These are phyloP conservation scores for Hemicrepidius hirtus DNA, from an alignment of 2,888 invertebrate species.

Conservation along the genomic window DNA sequence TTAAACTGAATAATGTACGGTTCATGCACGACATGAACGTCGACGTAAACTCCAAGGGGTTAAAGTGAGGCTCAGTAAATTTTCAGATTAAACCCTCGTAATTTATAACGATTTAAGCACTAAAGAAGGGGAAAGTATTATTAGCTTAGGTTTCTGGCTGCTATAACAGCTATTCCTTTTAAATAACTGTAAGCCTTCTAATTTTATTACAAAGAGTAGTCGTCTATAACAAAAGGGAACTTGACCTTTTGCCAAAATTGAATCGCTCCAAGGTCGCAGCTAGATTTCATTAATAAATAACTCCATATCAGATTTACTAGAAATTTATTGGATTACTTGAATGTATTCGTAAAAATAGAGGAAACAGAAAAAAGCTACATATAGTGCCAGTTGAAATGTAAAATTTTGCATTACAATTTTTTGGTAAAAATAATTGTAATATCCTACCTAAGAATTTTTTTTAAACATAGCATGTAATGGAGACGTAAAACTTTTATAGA, in stretches of 20 bases:
- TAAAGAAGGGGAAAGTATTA: slow-evolving; percentile 12
- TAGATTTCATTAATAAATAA: background rate
- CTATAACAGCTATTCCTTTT: background rate
- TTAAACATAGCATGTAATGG: too few species aligned
- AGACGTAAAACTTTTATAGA: too few species aligned
- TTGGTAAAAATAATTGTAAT: too few species aligned
- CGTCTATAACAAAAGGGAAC: background rate
- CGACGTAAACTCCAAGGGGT: slow-evolving; percentile 1
- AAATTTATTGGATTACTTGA: too few species aligned
- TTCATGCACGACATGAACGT: slow-evolving; percentile 23
- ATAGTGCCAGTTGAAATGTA: too few species aligned
- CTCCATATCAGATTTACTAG: too few species aligned
- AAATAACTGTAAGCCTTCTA: background rate
- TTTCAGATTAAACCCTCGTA: background rate
- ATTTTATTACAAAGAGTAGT: background rate
- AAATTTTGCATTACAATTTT: too few species aligned
- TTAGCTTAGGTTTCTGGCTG: background rate
- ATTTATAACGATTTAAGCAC: background rate
- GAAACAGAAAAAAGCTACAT: too few species aligned
- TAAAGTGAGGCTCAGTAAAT: background rate
- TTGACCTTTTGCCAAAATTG: slow-evolving; percentile 24
- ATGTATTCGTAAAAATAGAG: too few species aligned
- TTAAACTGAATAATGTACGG: slow-evolving; percentile 13
- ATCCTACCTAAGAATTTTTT: too few species aligned
- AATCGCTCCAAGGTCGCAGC: background rate